Evolutionary conservation across 1,140 invertebrate species (phyloP).

Genomic region (Chymomyza costata): DNA sequence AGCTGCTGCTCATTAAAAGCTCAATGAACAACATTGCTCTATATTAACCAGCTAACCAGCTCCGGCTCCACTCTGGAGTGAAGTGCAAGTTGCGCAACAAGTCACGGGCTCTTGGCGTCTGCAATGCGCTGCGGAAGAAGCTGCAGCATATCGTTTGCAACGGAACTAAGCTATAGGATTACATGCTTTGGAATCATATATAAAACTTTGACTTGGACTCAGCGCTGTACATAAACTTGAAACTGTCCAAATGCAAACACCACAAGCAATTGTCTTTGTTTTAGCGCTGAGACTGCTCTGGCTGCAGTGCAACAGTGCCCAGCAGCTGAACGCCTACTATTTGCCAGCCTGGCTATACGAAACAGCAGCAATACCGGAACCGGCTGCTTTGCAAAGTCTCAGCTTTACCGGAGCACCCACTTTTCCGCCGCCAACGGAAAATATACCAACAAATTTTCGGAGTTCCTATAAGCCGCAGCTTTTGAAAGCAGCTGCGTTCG

Average conservation of each 20-base stretch:
- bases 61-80: too few species aligned
- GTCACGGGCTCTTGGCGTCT: too few species aligned
- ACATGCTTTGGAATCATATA: neutral
- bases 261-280: too few species aligned
- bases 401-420: slow-evolving; percentile 22
- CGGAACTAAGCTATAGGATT: slow-evolving; percentile 21
- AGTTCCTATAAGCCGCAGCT: too few species aligned
- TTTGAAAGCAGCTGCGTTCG: too few species aligned
- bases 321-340: slow-evolving; percentile 5
- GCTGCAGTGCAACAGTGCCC: slow-evolving; percentile 2
- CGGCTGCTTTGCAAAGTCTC: slow-evolving; percentile 6
- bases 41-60: too few species aligned
- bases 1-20: too few species aligned
- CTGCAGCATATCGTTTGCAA: slow-evolving; percentile 19
- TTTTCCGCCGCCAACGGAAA: slow-evolving; percentile 1
- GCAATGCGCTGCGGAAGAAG: neutral
- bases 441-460: slow-evolving; percentile 1
- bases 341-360: slow-evolving; percentile 15
- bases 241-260: too few species aligned
- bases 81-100: too few species aligned
- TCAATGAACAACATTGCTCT: too few species aligned
- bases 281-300: too few species aligned
- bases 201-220: slow-evolving; percentile 2
- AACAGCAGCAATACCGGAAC: neutral
- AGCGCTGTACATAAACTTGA: neutral